phyloP scores from a whole-genome alignment of 2,113 vertebrate genomes.

The Pomatostomus ruficeps region DNA sequence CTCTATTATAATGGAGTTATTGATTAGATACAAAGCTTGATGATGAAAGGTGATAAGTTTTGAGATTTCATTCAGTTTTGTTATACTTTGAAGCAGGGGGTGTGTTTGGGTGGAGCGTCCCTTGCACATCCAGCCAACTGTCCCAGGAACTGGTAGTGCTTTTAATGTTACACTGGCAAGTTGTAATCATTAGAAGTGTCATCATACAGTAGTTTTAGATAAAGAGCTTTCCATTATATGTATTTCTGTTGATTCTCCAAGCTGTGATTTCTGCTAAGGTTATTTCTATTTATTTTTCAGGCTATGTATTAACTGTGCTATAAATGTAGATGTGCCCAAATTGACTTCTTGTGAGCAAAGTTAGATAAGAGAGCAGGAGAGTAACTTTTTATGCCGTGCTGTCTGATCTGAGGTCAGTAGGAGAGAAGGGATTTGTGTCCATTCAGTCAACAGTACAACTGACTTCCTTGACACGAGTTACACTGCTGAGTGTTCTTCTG shows the following conservation, averaged over 20 bases:
- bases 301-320: background rate
- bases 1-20: conserved; percentile 35
- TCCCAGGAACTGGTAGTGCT: background rate
- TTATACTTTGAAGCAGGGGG: background rate
- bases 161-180: background rate
- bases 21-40: background rate
- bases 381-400: background rate
- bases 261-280: background rate
- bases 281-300: background rate
- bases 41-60: background rate
- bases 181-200: background rate
- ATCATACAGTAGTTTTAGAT: background rate
- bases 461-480: background rate
- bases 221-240: background rate
- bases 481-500: background rate
- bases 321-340: background rate
- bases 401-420: background rate
- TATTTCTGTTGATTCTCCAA: background rate
- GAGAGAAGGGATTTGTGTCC: background rate
- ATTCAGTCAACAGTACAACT: background rate
- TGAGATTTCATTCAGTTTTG: background rate
- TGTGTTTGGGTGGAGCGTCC: background rate
- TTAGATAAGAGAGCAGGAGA: background rate
- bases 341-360: background rate
- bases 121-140: background rate